A percentile compares a stretch with the other conserved stretches of the same genome.
Conservation (phyloP, 2,888 invertebrate species). For the Chrysolina haemoptera region DNA sequence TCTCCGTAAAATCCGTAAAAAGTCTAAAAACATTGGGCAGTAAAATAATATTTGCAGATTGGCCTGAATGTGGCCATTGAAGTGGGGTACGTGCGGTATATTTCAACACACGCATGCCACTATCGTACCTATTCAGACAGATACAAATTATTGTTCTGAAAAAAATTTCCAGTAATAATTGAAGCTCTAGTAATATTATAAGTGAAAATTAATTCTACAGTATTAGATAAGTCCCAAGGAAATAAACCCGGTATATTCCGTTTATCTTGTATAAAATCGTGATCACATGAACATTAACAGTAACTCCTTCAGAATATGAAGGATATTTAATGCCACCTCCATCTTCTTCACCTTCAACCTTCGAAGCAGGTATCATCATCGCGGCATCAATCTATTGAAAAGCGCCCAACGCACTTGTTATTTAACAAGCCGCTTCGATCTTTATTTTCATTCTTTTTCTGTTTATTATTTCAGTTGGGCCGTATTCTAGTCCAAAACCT, state of each 20-base stretch:
- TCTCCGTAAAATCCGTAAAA: too few species aligned
- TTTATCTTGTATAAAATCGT: not conserved
- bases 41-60: too few species aligned
- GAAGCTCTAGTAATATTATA: too few species aligned
- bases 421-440: constrained; percentile 9
- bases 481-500: constrained; percentile 1
- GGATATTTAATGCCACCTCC: not conserved
- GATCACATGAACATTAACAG: not conserved
- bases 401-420: constrained; percentile 7
- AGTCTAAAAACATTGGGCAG: too few species aligned
- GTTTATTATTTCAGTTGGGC: constrained; percentile 20
- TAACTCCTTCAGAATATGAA: not conserved
- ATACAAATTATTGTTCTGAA: too few species aligned
- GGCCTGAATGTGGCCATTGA: too few species aligned
- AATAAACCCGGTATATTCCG: not conserved
- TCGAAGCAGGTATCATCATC: constrained; percentile 13
- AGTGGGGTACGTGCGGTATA: too few species aligned
- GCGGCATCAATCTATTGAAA: constrained; percentile 20
- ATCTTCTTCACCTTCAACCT: constrained; percentile 9
- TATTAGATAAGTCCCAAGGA: too few species aligned
- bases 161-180: too few species aligned
- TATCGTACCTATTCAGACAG: too few species aligned
- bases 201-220: too few species aligned
- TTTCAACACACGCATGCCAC: too few species aligned
- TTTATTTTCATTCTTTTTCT: constrained; percentile 7